Evolutionary conservation across 1,140 invertebrate species (phyloP), one percentile per base, ranked within the genome.

Genomic region (Ceratitis capitata): DNA sequence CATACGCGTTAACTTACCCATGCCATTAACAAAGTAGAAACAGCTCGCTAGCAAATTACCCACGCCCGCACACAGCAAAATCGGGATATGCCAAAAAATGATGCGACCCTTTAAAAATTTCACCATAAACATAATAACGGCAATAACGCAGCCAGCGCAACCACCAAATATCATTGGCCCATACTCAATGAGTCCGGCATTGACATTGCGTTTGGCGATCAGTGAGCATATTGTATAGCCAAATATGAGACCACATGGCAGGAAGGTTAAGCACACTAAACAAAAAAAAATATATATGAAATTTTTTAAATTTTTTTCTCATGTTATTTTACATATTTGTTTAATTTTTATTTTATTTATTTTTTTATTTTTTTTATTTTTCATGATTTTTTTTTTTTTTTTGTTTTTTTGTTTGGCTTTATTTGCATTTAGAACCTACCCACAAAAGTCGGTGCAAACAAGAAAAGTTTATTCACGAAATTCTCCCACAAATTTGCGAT

Each of bases 221-320:
- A 91, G 90, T 39, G 90, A 87, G 32, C 89, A 89, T 26, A 91
- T 87, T 19, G 90, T 91, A 47, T 91, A 91, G 83, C 90, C 90
- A n/a, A 89, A 90, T 82, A 91, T 86, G 35, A 91, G 86, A 45
- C 90, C 90, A 58, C 87, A 88, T 32, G 90, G 90, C 74, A 91
- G 84, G 84, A 91, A 91, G 56, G 88, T 88, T 16, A 91, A 47
- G 56, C 89, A 90, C 19, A 88, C 90, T 91, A 82, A 9, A 85
- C 16, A 42, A n/a, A 82, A 9, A 85, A n/a, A 42, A n/a, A 35
- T 12, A 29, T 42, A 45, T 78, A 42, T 16, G 39, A 29, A 74
- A 58, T 47, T 9, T 61, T 45, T 42, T 45, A 2, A 3, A 45
- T 39, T 42, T 61, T 61, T 19, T 12, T 61, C 29, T 53, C 16